These are phyloP conservation scores for Porites divaricata DNA, from an alignment of 92 coral and sea anemone genomes.

Conservation along the genomic window DNA sequence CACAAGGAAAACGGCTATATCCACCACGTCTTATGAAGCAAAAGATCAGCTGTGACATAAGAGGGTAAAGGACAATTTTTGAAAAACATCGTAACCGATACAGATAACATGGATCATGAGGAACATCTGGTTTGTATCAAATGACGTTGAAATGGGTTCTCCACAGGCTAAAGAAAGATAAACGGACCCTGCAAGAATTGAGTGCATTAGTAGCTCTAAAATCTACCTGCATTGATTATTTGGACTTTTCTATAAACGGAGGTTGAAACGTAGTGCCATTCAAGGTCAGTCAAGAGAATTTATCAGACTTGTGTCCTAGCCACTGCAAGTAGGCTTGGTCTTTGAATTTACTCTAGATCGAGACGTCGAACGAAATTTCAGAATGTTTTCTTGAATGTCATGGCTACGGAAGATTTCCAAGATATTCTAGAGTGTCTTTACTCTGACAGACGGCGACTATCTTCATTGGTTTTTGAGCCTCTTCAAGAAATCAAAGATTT, in stretches of 20 bases:
- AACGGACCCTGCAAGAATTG: background rate
- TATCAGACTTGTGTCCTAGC: background rate
- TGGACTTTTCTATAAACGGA: background rate
- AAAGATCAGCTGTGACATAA: too few relatives aligned
- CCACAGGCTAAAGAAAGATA: background rate
- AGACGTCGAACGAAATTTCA: too few relatives aligned
- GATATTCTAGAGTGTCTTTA: constrained; percentile 18
- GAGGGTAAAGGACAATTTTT: background rate
- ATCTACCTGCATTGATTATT: background rate
- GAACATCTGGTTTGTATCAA: background rate
- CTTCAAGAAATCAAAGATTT: constrained; percentile 69
- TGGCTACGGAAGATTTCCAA: constrained; percentile 26
- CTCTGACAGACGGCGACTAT: constrained; percentile 68
- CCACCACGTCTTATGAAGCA: constrained; percentile 5
- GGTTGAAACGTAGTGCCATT: background rate
- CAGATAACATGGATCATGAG: constrained; percentile 9
- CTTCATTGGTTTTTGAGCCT: constrained; percentile 70
- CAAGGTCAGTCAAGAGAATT: background rate
- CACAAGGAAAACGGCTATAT: constrained; percentile 2
- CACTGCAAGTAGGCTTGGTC: background rate
- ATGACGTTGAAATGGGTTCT: background rate
- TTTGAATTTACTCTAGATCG: too few relatives aligned
- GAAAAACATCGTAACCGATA: background rate
- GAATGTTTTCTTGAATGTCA: background rate
- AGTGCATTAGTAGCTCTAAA: background rate